Base-by-base conservation (phyloP, 2,888 invertebrate genomes). In the Epistrophe grossulariae region DNA sequence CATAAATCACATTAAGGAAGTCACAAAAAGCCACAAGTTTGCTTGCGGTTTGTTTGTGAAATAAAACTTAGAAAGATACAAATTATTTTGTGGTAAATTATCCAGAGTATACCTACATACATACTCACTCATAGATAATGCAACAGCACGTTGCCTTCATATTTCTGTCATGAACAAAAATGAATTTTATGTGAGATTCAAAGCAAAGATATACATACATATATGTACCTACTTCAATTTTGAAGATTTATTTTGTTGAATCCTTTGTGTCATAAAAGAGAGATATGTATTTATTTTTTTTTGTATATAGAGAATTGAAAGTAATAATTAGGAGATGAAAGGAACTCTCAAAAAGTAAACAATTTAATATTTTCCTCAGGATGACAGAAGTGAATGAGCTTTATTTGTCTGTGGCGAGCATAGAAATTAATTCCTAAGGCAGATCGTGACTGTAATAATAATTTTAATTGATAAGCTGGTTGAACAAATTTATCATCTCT, bases 1-100 rank as follows among this genome's bases (percentile, higher is more conserved):
- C 45, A 77, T 62, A 81, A 81, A 81, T 76, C 76, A 79, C 78
- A 78, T 79, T 66, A 79, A 79, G 82, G 82, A 83, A 83, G 79
- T 79, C 72, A 57, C 59, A 66, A 71, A n/a, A 71, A 62, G 48
- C 70, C 45, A 24, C 70, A 82, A 66, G 17, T 35, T 48, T 62
- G 76, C 17, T 48, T 62, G 76, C 17, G 70, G 70, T 81, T 81
- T 78, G 55, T 74, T 57, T 74, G 59, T 59, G 40, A 55, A 73
- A 73, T 50, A 64, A 55, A 72, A 79, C 3, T 71, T 77, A 57
- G 57, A 57, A 38, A 60, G 50, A 38, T 50, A 78, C 70, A 81
- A 82, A 73, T 77, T 59, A 48, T 60, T 64, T 72, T 52, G 64
- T 57, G 17, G 55, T 35, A 55, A 70, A 40, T 70, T 52, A 70